Percentiles rank a stretch among this genome's conserved stretches.
These are phyloP conservation scores for Eristalis arbustorum DNA, from an alignment of 2,888 invertebrate genomes.

Conservation along the genomic window DNA sequence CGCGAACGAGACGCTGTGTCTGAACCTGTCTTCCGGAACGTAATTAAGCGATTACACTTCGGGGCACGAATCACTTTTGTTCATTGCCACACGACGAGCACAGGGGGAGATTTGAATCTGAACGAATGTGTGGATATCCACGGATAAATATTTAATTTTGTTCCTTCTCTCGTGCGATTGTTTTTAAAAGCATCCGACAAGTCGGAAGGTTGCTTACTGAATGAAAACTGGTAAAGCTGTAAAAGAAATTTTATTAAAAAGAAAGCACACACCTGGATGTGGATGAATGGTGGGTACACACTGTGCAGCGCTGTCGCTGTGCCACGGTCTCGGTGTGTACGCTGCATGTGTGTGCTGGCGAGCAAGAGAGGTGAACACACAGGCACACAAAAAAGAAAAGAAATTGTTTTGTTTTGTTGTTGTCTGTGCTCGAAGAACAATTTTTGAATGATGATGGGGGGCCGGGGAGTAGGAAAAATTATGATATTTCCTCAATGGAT, in stretches of 20 bases:
- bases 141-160: background rate
- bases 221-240: conserved; percentile 70
- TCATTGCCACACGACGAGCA: conserved; percentile 21
- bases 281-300: conserved; percentile 59
- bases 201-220: conserved; percentile 69
- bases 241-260: conserved; percentile 71
- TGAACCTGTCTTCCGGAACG: conserved; percentile 37
- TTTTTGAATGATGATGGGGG: conserved; percentile 24
- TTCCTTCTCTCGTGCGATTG: background rate
- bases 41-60: conserved; percentile 62
- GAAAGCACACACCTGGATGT: conserved; percentile 69
- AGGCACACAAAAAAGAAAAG: conserved; percentile 37
- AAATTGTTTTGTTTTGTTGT: conserved; percentile 37
- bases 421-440: conserved; percentile 38
- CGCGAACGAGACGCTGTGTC: conserved; percentile 47
- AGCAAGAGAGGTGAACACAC: conserved; percentile 23
- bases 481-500: conserved; percentile 26
- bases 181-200: conserved; percentile 63
- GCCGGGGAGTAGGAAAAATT: background rate
- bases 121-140: background rate
- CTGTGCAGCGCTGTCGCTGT: background rate
- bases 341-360: conserved; percentile 47
- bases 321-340: conserved; percentile 29
- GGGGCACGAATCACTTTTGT: conserved; percentile 47
- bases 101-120: background rate